Base-by-base conservation (phyloP, 2,113 vertebrate genomes). In the Paradoxurus hermaphroditus region DNA sequence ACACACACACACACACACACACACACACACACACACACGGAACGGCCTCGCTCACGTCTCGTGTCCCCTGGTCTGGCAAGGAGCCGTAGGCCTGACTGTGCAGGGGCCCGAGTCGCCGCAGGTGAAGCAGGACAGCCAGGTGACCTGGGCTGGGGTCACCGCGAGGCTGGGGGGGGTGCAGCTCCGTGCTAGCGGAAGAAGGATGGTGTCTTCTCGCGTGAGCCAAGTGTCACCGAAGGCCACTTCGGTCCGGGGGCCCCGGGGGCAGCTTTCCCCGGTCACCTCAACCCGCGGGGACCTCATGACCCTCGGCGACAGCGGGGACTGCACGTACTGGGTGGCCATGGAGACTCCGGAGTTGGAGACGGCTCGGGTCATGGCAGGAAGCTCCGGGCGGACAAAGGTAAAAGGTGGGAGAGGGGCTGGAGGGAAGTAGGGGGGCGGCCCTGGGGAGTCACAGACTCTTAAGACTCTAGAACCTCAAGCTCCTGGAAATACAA, bases 341-440 rank as follows among this genome's bases (percentile, higher is more conserved):
- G 86, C 0, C 1, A 0, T 0, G 87, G 98, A 99, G 25, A 99
- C 98, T 73, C 99, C 99, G 0, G 0, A 0, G 0, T 0, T 67
- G 4, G 0, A 0, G 0, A 0, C 0, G 0, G 2, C 0, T 0
- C 0, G 0, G 0, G 98, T 91, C 93, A 9, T 0, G 90, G 84
- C 83, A 98, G 85, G 1, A 0, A 95, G 62, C 77, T 99, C 29
- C 3, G 14, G 16, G 68, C 98, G 34, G 14, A 75, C 2, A 3
- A 98, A 98, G 98, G 99, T 99, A 98, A n/a, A n/a, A n/a, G n/a
- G n/a, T n/a, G n/a, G 65, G 85, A 23, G 21, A 4, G 7, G 36
- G 4, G 21, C 4, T 63, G 19, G 3, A 21, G 27, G 62, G 70
- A 25, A 34, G 36, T n/a, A n/a, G n/a, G n/a, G n/a, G n/a, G n/a